A percentile compares a stretch with the other conserved stretches of the same genome.
phyloP scores from a whole-genome alignment of 1,140 invertebrate genomes.

The Zaprionus taronus region DNA sequence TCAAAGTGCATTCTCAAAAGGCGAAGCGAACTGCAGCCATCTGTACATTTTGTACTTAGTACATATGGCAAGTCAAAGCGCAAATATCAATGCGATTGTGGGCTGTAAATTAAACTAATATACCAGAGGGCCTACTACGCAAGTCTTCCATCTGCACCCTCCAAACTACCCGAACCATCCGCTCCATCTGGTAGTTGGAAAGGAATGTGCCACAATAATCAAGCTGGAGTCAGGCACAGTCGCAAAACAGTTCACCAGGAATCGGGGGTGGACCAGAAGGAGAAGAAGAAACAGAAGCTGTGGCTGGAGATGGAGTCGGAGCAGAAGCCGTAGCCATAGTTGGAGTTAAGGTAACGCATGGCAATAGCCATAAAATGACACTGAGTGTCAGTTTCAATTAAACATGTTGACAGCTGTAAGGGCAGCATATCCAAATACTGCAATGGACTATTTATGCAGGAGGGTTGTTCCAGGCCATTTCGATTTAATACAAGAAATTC shows the following conservation, averaged over 20 bases:
- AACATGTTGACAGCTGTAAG: conserved; percentile 83
- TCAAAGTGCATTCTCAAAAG: not conserved
- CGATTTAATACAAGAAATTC: conserved; percentile 81
- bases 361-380: conserved; percentile 82
- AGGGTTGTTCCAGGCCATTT: conserved; percentile 57
- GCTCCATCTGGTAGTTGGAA: not conserved
- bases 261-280: too few species aligned
- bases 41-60: not conserved
- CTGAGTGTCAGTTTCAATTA: conserved; percentile 84
- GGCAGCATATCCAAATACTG: conserved; percentile 54
- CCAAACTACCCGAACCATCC: not conserved
- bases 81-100: conserved; percentile 10
- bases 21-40: not conserved
- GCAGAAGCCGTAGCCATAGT: conserved; percentile 20
- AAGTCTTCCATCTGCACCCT: too few species aligned
- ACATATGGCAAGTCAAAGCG: not conserved
- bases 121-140: conserved; percentile 36
- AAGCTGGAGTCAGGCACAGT: conserved; percentile 49
- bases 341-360: conserved; percentile 75
- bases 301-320: not conserved
- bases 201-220: conserved; percentile 68
- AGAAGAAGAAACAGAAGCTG: not conserved
- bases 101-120: conserved; percentile 74
- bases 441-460: conserved; percentile 5
- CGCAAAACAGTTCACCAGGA: conserved; percentile 51